Percentiles rank a stretch among this genome's conserved stretches.
Conservation (phyloP, 2,113 vertebrate genomes). For the Chascanopsetta lugubris region DNA sequence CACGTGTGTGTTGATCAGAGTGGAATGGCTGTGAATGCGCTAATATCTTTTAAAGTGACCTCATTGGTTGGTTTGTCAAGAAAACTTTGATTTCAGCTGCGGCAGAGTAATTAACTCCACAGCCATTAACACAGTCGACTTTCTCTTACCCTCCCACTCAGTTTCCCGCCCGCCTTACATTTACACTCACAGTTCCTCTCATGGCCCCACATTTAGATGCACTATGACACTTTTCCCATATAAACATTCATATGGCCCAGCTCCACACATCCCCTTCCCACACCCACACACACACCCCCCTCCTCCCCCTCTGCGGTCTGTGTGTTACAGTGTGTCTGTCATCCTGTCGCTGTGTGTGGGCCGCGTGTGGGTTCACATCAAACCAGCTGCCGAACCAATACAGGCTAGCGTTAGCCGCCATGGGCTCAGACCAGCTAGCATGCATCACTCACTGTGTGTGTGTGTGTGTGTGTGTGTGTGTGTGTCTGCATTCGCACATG, state of each 20-base stretch:
- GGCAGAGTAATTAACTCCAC: background rate
- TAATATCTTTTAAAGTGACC: too few relatives aligned
- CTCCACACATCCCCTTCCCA: slow-evolving; percentile 47
- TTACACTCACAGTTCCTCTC: slow-evolving; percentile 9
- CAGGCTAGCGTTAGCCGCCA: slow-evolving; percentile 59
- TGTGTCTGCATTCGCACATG: too few relatives aligned
- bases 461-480: slow-evolving; percentile 7
- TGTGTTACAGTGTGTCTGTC: slow-evolving; percentile 58
- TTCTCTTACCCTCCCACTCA: slow-evolving; percentile 1
- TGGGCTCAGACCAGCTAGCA: slow-evolving; percentile 45
- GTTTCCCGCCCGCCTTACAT: slow-evolving; percentile 1
- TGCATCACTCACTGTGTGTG: slow-evolving; percentile 36
- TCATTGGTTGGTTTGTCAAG: background rate
- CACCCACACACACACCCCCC: slow-evolving; percentile 30
- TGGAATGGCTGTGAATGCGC: background rate
- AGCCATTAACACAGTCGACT: background rate
- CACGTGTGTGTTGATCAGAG: background rate
- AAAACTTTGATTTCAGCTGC: background rate
- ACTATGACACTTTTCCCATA: slow-evolving; percentile 25
- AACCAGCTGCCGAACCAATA: slow-evolving; percentile 69
- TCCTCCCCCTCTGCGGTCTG: slow-evolving; percentile 24
- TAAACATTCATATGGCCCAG: slow-evolving; percentile 49
- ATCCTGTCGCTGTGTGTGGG: slow-evolving; percentile 70
- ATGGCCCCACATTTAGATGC: slow-evolving; percentile 33
- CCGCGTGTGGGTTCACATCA: slow-evolving; percentile 76